A percentile compares a stretch with the other conserved stretches of the same genome.
phyloP scores from a whole-genome alignment of 2,113 vertebrate species.

The Illadopsis cleaveri region DNA sequence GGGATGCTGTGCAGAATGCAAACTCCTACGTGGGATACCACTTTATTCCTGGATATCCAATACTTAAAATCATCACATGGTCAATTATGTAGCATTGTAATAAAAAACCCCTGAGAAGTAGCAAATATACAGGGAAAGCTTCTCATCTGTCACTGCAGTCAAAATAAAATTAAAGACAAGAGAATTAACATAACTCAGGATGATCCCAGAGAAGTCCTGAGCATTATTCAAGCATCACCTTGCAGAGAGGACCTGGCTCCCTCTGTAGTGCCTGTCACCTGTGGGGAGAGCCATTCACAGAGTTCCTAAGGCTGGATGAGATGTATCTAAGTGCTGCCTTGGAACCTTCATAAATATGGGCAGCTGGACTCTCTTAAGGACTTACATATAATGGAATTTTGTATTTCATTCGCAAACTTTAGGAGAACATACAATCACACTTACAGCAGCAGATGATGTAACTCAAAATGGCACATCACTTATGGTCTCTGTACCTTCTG shows the following conservation, averaged over 20 bases:
- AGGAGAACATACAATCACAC: neutral
- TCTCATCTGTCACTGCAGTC: neutral
- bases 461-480: neutral
- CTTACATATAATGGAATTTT: neutral
- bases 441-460: neutral
- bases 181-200: neutral
- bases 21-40: neutral
- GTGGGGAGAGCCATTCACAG: neutral
- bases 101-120: neutral
- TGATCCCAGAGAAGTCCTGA: neutral
- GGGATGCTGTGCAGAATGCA: neutral
- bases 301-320: neutral
- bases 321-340: neutral
- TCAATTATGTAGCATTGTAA: neutral
- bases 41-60: neutral
- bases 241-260: neutral
- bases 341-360: neutral
- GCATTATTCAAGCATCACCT: neutral
- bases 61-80: neutral
- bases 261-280: neutral
- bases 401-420: neutral
- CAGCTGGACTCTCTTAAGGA: neutral
- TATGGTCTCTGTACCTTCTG: neutral
- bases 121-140: neutral
- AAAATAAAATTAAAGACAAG: neutral